Evolutionary conservation across 2,888 invertebrate species (phyloP).

Genomic region (Mylabris sibirica): DNA sequence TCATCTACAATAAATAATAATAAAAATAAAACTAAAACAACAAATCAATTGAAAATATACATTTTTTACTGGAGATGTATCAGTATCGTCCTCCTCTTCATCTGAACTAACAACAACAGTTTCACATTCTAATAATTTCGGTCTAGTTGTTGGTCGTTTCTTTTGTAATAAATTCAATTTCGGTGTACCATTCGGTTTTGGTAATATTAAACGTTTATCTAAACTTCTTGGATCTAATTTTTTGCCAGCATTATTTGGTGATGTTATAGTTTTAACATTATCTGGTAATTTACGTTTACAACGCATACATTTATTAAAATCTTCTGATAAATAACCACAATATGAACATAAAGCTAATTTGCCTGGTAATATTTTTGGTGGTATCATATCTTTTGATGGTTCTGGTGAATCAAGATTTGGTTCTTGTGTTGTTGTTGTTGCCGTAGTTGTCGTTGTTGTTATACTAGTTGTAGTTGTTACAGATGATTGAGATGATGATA

Average conservation of each 20-base stretch:
- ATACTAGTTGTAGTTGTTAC: not conserved
- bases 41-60: constrained; percentile 40
- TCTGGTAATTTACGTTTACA: constrained; percentile 77
- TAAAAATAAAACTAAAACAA: constrained; percentile 15
- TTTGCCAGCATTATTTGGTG: constrained; percentile 40
- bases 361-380: constrained; percentile 72
- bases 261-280: constrained; percentile 68
- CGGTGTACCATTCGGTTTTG: constrained; percentile 31
- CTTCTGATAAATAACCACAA: constrained; percentile 81
- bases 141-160: constrained; percentile 29
- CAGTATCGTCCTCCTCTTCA: constrained; percentile 65
- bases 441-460: not conserved
- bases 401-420: constrained; percentile 60
- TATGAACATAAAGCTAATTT: constrained; percentile 79
- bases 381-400: constrained; percentile 61
- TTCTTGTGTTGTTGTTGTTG: constrained; percentile 16
- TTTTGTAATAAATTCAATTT: constrained; percentile 31
- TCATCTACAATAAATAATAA: constrained; percentile 40
- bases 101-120: constrained; percentile 77
- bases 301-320: constrained; percentile 80
- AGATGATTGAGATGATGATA: constrained; percentile 1
- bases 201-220: constrained; percentile 23
- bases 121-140: constrained; percentile 68
- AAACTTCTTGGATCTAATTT: constrained; percentile 25
- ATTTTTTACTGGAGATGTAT: constrained; percentile 40